Conservation (phyloP, 2,888 invertebrate species). For the Epinotia nisella region DNA sequence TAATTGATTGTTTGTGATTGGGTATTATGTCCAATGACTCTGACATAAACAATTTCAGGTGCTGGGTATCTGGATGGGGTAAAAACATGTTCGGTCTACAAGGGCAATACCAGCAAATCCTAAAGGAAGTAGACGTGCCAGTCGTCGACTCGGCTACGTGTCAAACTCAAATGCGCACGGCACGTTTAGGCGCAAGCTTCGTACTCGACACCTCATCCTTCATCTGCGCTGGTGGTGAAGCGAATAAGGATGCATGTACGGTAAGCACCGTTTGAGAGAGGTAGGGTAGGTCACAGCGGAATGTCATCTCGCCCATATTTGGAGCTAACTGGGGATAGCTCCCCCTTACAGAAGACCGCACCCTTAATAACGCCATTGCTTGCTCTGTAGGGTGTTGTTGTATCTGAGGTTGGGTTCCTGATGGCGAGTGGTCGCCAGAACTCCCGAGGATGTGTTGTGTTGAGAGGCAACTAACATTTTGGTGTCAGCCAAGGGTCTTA, state of each 20-base stretch:
- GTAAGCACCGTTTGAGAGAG: constrained; percentile 71
- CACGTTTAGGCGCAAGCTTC: constrained; percentile 87
- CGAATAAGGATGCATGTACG: constrained; percentile 91
- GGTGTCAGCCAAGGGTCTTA: too few relatives aligned
- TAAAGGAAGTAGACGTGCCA: constrained; percentile 91
- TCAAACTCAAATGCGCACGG: constrained; percentile 85
- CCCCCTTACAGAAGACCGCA: too few relatives aligned
- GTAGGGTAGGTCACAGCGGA: neutral
- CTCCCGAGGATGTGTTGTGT: too few relatives aligned
- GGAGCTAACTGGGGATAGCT: too few relatives aligned
- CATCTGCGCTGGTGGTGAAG: constrained; percentile 91
- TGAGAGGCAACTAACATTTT: too few relatives aligned
- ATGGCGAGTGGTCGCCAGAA: too few relatives aligned
- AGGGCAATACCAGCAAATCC: constrained; percentile 86
- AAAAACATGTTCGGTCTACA: constrained; percentile 88
- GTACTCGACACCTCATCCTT: constrained; percentile 87
- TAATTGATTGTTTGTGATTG: too few relatives aligned
- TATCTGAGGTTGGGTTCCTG: neutral
- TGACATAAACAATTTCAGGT: constrained; percentile 61
- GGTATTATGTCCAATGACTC: too few relatives aligned
- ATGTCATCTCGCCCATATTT: too few relatives aligned
- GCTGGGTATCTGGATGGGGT: constrained; percentile 94
- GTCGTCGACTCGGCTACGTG: constrained; percentile 87
- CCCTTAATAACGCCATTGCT: too few relatives aligned
- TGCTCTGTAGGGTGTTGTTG: too few relatives aligned